These are phyloP conservation scores for Dolichotis patagonum DNA, from an alignment of 2,113 vertebrate genomes.

Conservation along the genomic window DNA sequence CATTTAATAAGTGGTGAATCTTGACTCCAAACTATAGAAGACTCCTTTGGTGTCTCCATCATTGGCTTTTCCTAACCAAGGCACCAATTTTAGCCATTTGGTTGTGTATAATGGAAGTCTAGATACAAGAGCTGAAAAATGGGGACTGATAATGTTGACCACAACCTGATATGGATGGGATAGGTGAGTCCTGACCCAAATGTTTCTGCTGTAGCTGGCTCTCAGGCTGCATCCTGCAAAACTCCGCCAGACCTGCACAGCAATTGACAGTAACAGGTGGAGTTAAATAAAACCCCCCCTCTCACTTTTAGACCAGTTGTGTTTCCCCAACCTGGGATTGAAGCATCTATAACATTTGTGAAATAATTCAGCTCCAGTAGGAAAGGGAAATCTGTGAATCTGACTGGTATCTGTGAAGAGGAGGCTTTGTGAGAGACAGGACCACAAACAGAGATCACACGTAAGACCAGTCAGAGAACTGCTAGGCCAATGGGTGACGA, in stretches of 20 bases:
- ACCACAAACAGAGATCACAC: too few species aligned
- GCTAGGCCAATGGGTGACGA: accelerated
- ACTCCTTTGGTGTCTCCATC: too few species aligned
- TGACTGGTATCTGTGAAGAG: not conserved
- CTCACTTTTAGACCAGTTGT: not conserved
- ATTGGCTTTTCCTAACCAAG: too few species aligned
- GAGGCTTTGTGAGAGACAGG: not conserved
- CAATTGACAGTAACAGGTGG: not conserved
- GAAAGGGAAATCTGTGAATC: not conserved
- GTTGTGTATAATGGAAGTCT: too few species aligned
- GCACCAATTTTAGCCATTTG: too few species aligned
- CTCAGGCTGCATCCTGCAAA: accelerated
- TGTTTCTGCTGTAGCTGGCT: not conserved
- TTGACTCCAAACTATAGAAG: too few species aligned
- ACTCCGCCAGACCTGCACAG: too few species aligned
- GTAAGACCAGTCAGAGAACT: too few species aligned
- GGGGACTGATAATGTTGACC: too few species aligned
- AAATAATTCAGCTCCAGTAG: not conserved
- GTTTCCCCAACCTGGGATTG: not conserved
- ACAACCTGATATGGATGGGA: too few species aligned
- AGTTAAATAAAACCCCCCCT: not conserved
- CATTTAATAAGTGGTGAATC: too few species aligned
- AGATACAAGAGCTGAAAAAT: too few species aligned
- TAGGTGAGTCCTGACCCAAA: accelerated
- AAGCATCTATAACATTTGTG: not conserved